Evolutionary conservation across 2,888 invertebrate genomes (phyloP).

Genomic region (Trachelus tabidus): DNA sequence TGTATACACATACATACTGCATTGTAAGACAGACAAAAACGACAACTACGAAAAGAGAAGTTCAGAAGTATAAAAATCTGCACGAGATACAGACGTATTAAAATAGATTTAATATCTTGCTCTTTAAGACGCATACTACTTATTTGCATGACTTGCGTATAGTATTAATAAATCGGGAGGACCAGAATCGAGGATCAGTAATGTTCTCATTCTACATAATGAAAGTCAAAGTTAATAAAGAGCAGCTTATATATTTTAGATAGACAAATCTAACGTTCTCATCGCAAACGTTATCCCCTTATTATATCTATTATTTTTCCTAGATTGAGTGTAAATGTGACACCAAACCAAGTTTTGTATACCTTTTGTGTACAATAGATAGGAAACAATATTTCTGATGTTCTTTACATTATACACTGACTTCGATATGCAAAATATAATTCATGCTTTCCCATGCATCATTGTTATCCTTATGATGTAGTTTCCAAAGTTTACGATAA

Average conservation of each 20-base stretch:
- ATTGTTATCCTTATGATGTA: not conserved
- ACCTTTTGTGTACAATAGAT: not conserved
- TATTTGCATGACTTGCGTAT: not conserved
- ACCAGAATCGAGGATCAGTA: not conserved
- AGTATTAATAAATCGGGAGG: not conserved
- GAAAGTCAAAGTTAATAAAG: not conserved
- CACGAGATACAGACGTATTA: not conserved
- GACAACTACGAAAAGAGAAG: not conserved
- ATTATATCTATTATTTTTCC: slow-evolving; percentile 23
- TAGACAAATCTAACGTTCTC: not conserved
- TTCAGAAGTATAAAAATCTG: not conserved
- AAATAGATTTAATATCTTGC: not conserved
- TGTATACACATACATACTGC: not conserved
- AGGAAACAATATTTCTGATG: slow-evolving; percentile 29
- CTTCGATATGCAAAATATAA: not conserved
- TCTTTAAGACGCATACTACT: not conserved
- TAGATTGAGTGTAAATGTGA: slow-evolving; percentile 22
- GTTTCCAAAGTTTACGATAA: not conserved
- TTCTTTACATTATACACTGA: slow-evolving; percentile 16
- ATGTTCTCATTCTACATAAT: not conserved
- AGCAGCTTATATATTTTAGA: not conserved
- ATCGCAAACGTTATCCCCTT: not conserved
- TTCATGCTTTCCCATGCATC: not conserved
- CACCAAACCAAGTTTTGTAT: slow-evolving; percentile 14
- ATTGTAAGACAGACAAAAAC: not conserved